Percentiles rank a stretch among this genome's conserved stretches.
These are phyloP conservation scores for Microhierax caerulescens DNA, from an alignment of 2,797 vertebrate genomes.

Conservation along the genomic window DNA sequence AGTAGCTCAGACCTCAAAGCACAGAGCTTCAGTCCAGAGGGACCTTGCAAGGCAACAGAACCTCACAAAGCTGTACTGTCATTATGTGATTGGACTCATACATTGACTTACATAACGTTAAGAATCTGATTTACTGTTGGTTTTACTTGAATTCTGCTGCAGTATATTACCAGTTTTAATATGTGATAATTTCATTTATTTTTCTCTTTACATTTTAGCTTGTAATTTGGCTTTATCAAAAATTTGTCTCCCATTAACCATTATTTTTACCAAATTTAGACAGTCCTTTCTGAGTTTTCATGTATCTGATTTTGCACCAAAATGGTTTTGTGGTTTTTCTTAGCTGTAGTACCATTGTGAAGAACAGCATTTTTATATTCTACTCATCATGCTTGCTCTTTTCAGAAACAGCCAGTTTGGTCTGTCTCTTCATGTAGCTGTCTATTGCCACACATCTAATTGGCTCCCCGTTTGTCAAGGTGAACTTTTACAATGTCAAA, in stretches of 20 bases:
- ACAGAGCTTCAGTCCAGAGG: neutral
- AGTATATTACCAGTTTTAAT: neutral
- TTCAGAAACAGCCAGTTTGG: neutral
- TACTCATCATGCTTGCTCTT: neutral
- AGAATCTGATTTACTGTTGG: neutral
- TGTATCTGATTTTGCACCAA: neutral
- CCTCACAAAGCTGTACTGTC: neutral
- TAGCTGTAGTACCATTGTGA: neutral
- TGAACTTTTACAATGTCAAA: conserved; percentile 61
- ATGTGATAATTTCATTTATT: neutral
- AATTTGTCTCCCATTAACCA: neutral
- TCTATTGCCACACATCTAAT: conserved; percentile 25
- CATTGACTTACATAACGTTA: neutral
- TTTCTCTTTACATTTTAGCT: neutral
- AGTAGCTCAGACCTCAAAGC: neutral
- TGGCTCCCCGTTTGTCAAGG: conserved; percentile 24
- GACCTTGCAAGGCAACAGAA: neutral
- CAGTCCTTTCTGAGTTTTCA: neutral
- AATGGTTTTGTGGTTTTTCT: neutral
- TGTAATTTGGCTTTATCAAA: neutral
- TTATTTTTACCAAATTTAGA: neutral
- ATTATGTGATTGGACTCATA: neutral
- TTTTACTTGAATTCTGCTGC: neutral
- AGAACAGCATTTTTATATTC: conserved; percentile 5
- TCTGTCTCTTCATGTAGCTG: conserved; percentile 8